Percentiles rank a stretch among this genome's conserved stretches.
These are phyloP conservation scores for Sceliomorpha sp. DNA, from an alignment of 2,888 invertebrate species.

Conservation along the genomic window DNA sequence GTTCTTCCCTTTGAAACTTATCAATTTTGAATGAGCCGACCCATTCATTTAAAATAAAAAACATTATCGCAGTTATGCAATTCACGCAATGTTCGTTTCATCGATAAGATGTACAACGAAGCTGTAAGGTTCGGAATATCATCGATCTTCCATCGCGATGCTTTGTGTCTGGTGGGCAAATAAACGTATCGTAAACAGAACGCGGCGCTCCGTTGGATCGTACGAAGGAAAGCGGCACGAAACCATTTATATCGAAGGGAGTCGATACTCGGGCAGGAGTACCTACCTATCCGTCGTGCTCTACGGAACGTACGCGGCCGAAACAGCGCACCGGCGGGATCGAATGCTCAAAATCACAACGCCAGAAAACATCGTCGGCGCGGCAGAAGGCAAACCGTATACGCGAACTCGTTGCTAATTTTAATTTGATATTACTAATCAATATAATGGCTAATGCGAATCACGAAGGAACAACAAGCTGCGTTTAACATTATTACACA, in stretches of 20 bases:
- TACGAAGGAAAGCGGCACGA: slow-evolving; percentile 60
- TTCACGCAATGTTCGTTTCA: slow-evolving; percentile 1
- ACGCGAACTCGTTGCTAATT: slow-evolving; percentile 1
- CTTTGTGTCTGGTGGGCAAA: slow-evolving; percentile 34
- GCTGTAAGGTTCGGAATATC: slow-evolving; percentile 25
- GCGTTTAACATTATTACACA: not conserved
- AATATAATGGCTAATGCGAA: not conserved
- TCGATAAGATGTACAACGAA: slow-evolving; percentile 13
- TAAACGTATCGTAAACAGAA: slow-evolving; percentile 56
- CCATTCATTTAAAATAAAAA: too few species aligned
- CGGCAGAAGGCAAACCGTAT: not conserved
- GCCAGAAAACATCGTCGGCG: slow-evolving; percentile 9
- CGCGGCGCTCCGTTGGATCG: slow-evolving; percentile 50
- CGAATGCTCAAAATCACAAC: slow-evolving; percentile 11
- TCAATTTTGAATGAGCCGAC: too few species aligned
- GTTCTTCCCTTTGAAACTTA: too few species aligned
- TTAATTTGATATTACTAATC: slow-evolving; percentile 1
- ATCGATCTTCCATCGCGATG: slow-evolving; percentile 30
- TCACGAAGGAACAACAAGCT: slow-evolving; percentile 2
- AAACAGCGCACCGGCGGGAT: too few species aligned
- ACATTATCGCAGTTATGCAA: too few species aligned
- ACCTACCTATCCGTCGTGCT: slow-evolving; percentile 21
- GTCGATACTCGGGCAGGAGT: slow-evolving; percentile 30
- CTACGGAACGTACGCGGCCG: too few species aligned
- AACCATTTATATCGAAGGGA: slow-evolving; percentile 60